A percentile compares a stretch with the other conserved stretches of the same genome.
These are phyloP conservation scores for Cephalotes varians DNA, from an alignment of 2,888 invertebrate species.

Conservation along the genomic window DNA sequence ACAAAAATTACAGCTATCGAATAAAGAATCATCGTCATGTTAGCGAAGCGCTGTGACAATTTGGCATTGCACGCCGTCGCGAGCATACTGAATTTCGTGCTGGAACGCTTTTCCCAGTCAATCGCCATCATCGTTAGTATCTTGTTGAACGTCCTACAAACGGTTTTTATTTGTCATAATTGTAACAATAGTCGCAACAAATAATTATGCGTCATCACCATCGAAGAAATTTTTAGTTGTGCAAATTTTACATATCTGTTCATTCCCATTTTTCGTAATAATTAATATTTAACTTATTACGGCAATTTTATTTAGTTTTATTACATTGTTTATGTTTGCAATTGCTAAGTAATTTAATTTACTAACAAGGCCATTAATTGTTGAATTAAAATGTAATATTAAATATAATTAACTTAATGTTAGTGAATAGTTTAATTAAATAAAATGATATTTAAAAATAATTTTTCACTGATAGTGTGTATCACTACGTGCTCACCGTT, in stretches of 20 bases:
- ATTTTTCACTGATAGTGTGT: neutral
- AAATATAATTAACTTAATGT: neutral
- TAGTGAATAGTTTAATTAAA: neutral
- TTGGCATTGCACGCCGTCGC: neutral
- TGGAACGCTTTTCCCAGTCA: slow-evolving; percentile 6
- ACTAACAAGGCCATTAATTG: neutral
- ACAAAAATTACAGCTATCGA: neutral
- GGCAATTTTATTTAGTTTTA: neutral
- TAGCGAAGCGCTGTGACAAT: neutral
- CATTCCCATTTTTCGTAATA: neutral
- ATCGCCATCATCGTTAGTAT: slow-evolving; percentile 27
- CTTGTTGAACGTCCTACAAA: slow-evolving; percentile 13
- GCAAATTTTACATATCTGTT: neutral
- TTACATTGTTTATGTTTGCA: neutral
- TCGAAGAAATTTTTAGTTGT: neutral
- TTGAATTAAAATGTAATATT: neutral
- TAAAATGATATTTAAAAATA: neutral
- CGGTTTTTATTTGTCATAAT: neutral
- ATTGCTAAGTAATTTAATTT: neutral
- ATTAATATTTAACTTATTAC: neutral
- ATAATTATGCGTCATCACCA: neutral
- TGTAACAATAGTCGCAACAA: neutral
- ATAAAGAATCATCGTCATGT: neutral
- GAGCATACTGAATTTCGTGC: neutral
- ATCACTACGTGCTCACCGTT: slow-evolving; percentile 37